Base-by-base conservation (phyloP, 1,140 invertebrate species). In the Sarcophaga peregrina region DNA sequence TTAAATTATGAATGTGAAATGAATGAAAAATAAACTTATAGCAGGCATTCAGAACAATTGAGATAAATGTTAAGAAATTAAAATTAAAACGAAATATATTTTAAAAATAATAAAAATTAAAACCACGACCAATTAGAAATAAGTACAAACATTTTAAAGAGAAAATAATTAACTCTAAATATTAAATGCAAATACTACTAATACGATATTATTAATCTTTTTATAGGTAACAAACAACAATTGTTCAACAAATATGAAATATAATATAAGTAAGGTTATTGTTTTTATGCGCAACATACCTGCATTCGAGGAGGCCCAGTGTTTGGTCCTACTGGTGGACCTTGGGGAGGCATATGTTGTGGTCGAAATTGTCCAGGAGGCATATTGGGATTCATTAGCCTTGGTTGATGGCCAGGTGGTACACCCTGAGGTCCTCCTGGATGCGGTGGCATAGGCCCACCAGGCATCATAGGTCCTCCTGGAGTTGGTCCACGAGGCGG, bases 301-400 rank as follows among this genome's bases (percentile, higher is more conserved):
- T 90, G 89, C 89, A 90, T 90, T 6, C 89, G 84, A 80, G 89
- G 89, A 78, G 89, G 88, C 82, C 89, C 89, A 8, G 87, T 84
- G 82, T 90, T 90, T 25, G 86, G 89, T 68, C 88, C 88, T 62
- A 90, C 86, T 82, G 89, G 89, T 78, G 91, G 91, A 20, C 89
- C 90, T 85, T 91, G 91, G 9, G 91, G 92, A 0, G 91, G 91
- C 89, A 90, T 90, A 68, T 90, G 84, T 47, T 84, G 89, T 0
- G 89, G 90, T 10, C 89, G 85, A 83, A 87, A 90, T 82, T 89
- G 87, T 4, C 87, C 87, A 8, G 88, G 89, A 54, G 85, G 86
- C 86, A 89, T 87, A 72, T 88, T 90, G 74, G 88, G 88, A 82
- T 90, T 94, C 91, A 93, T 93, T 91, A 94, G 94, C 81, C 93